Evolutionary conservation across 2,888 invertebrate genomes (phyloP), one percentile per base, ranked within the genome.

Genomic region (Teleogryllus oceanicus): DNA sequence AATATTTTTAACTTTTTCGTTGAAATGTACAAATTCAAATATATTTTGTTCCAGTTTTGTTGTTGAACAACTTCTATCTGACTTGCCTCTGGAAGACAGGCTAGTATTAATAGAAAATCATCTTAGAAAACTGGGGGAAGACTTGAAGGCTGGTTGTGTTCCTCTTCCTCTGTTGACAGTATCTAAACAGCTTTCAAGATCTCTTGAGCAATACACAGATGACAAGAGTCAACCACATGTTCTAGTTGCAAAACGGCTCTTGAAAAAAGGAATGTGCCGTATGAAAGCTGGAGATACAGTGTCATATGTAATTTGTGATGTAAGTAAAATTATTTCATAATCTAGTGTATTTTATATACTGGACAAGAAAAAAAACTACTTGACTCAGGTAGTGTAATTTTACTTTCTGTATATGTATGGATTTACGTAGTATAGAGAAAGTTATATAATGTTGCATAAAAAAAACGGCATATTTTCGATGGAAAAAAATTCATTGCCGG

Each of bases 151-250:
- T 16, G 92, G 90, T 78, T 90, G 90, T 84, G 91, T 96, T 79
- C 94, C 95, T 0, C 85, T 96, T 8, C 91, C 93, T 0, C 89
- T 95, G 82, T 90, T 96, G 80, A 91, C 94, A 16, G 96, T 99
- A 81, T 97, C 96, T 0, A 99, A 98, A 89, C 96, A 97, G 86
- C 88, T 99, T 78, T 97, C 98, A 0, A 98, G 97, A 87, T 93
- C 96, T 85, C 98, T 99, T 0, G 93, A 92, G 83, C 95, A 97
- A 85, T 99, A 99, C 87, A 91, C 94, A 0, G 96, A 97, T 85
- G 92, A 93, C 84, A 92, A 93, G 83, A 87, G 91, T 21, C 91
- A 95, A 84, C 94, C 97, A 0, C 98, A 98, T 86, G 98, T 98
- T 0, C 93, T 93, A 85, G 96, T 97, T n/a, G 98, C 99, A 0